Base-by-base conservation (phyloP, 2,888 invertebrate species). In the Trachelus stipa region DNA sequence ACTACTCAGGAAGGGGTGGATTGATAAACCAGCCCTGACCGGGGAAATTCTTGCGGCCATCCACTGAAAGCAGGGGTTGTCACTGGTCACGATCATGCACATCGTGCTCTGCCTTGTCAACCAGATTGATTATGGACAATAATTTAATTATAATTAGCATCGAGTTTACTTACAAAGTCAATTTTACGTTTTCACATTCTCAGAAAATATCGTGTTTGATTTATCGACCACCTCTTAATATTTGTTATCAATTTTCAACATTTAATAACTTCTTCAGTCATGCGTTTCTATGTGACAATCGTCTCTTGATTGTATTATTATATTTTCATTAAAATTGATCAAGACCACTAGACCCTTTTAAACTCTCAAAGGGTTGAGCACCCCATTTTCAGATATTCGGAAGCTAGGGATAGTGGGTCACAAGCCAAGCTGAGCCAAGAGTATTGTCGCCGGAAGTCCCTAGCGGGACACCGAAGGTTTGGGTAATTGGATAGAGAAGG, bases 401-500 rank as follows among this genome's bases (percentile, higher is more conserved):
- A 79, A 79, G 82, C 83, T 81, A 84, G 83, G 84, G 81, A 81
- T 84, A 87, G 86, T 87, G 85, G 88, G 89, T 88, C 88, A 88
- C 35, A 37, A 86, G 85, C 84, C 80, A 78, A 75, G 77, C 37
- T 75, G 84, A 84, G 84, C 83, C 85, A 82, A 83, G 85, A 83
- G 85, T 83, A 86, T 86, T 86, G 87, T 88, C 87, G 84, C 84
- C 83, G 85, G 84, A 86, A 85, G 85, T 86, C 83, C 82, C 86
- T 86, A 81, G 74, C 84, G 87, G 86, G 85, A 86, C 81, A 81
- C 77, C 84, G 82, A 88, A 87, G 89, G 87, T 88, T 82, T 85
- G 85, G 86, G 87, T 89, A 90, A 90, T 90, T 90, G 90, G 90
- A 90, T 87, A 88, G 86, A 89, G 87, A 83, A 89, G 23, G 87